Evolutionary conservation across 2,888 invertebrate genomes (phyloP).

Genomic region (Harmothoe impar): DNA sequence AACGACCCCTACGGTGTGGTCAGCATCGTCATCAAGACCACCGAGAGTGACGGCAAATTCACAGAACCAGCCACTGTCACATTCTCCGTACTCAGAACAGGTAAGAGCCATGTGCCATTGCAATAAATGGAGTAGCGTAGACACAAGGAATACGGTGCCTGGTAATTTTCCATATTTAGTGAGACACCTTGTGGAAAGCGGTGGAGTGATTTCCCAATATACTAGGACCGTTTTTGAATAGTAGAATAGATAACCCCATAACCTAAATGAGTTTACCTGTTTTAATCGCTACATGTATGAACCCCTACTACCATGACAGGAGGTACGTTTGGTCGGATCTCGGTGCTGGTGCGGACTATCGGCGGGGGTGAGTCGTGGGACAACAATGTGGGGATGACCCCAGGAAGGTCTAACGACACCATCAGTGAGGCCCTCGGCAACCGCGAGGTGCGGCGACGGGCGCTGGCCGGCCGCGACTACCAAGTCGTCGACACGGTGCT

Average conservation of each 20-base stretch:
- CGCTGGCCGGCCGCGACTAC: conserved; percentile 77
- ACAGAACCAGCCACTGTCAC: conserved; percentile 70
- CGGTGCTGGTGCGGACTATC: conserved; percentile 79
- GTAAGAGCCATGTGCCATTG: conserved; percentile 68
- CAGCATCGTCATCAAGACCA: conserved; percentile 69
- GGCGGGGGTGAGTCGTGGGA: conserved; percentile 82
- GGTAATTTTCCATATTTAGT: too few relatives aligned
- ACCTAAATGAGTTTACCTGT: too few relatives aligned
- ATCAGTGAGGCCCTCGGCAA: conserved; percentile 77
- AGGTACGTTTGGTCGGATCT: conserved; percentile 78
- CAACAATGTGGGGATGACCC: conserved; percentile 73
- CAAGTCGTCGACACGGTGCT: conserved; percentile 75
- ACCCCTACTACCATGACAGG: conserved; percentile 72
- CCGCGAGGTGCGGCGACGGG: conserved; percentile 72
- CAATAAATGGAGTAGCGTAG: too few relatives aligned
- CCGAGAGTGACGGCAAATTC: conserved; percentile 18
- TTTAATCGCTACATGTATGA: too few relatives aligned
- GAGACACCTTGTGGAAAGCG: too few relatives aligned
- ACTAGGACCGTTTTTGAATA: too few relatives aligned
- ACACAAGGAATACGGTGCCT: too few relatives aligned
- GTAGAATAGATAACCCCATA: too few relatives aligned
- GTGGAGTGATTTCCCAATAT: too few relatives aligned
- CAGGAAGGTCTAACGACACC: conserved; percentile 75
- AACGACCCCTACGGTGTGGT: conserved; percentile 81
- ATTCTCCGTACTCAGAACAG: conserved; percentile 75